These are phyloP conservation scores for Sinocyclocheilus anshuiensis DNA, from an alignment of 2,113 vertebrate genomes.

Conservation along the genomic window DNA sequence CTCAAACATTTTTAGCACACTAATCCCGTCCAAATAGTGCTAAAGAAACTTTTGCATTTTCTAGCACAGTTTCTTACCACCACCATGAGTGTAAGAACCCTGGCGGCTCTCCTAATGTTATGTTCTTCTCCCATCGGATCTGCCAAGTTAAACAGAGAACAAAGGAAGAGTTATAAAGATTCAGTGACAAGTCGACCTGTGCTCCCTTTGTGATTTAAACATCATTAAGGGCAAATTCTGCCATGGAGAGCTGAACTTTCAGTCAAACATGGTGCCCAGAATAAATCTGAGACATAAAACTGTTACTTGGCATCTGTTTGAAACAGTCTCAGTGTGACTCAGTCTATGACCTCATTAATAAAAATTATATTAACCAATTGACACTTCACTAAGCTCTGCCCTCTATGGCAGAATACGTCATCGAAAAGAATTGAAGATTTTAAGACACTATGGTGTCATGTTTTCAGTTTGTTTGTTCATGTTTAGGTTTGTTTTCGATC, in stretches of 20 bases:
- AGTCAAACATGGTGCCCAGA: conserved; percentile 11
- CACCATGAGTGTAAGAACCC: conserved; percentile 99
- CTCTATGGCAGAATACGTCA: neutral
- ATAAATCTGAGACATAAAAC: conserved; percentile 17
- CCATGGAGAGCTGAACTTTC: conserved; percentile 17
- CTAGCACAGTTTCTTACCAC: conserved; percentile 84
- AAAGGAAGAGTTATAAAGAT: conserved; percentile 33
- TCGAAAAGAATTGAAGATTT: neutral
- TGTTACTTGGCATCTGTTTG: neutral
- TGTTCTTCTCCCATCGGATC: conserved; percentile 99
- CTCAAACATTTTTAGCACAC: neutral
- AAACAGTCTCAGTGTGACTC: neutral
- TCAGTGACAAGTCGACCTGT: neutral
- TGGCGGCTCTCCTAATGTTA: conserved; percentile 96
- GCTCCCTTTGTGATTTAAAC: conserved; percentile 16
- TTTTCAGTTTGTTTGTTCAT: too few relatives aligned
- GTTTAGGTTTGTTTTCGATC: too few relatives aligned
- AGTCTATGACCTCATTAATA: neutral
- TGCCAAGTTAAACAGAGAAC: conserved; percentile 68
- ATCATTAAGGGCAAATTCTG: conserved; percentile 27
- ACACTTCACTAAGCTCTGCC: neutral
- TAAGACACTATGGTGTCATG: neutral
- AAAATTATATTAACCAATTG: neutral
- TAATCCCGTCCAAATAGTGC: neutral
- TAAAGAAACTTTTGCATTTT: neutral